Base-by-base conservation (phyloP, 2,888 invertebrate genomes). In the Pterostichus madidus region DNA sequence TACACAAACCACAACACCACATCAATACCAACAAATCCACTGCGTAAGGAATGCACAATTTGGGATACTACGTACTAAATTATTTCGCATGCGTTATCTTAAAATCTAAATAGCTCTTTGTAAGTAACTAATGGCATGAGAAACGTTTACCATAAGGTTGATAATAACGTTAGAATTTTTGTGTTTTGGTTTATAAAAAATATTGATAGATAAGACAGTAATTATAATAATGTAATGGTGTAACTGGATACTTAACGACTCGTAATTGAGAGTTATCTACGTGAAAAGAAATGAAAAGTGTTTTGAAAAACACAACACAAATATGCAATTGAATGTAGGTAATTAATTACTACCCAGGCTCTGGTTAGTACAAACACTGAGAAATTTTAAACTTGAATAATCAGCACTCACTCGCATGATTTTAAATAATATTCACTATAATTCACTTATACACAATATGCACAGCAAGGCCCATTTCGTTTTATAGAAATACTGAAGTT, bases 401-500 rank as follows among this genome's bases (percentile, higher is more conserved):
- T 35, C 8, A 32, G 5, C 24, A 81, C 76, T 83, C 64, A 83
- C 83, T 83, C 64, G 83, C 83, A 77, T 83, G 39, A 77, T 83
- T 77, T 77, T 64, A 61, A 76, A 77, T 68, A 64, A 76, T 49
- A 64, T 64, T 52, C 39, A 83, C 32, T 53, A 52, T 64, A 39
- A 77, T 53, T 83, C 68, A 83, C 77, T 83, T 68, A 46, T 52
- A 64, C 68, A 53, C 39, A 77, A 83, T 83, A 76, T 73, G 49
- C 83, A 76, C 77, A 68, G 46, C 32, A 83, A 83, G 53, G 86
- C 86, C 87, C 88, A 88, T 88, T 86, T 87, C 87, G 86, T 87
- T 87, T 87, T 85, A 86, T 17, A 86, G 86, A 86, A 86, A 86
- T 87, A 88, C 87, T 87, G 83, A 84, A 83, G 84, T 82, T 84